phyloP scores from a whole-genome alignment of 2,113 vertebrate genomes.

The Galemys pyrenaicus region DNA sequence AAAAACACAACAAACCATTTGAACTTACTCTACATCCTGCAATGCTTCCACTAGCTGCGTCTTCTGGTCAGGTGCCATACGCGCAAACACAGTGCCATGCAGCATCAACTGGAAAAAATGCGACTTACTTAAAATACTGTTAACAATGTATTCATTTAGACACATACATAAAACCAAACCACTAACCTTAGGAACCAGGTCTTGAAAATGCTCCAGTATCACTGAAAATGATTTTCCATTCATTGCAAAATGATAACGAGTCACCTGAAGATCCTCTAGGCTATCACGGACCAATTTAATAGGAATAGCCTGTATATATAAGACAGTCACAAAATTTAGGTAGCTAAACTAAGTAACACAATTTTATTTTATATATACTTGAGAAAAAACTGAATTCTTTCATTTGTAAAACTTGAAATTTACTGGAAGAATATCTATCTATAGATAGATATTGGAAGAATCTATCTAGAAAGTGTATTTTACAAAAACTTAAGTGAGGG shows the following conservation, averaged over 20 bases:
- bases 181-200: slow-evolving; percentile 95
- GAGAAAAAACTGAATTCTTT: slow-evolving; percentile 1
- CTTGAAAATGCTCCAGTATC: slow-evolving; percentile 96
- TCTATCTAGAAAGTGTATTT: not conserved
- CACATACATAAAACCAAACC: not conserved
- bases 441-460: too few species aligned
- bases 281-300: slow-evolving; percentile 90
- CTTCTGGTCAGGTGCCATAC: slow-evolving; percentile 99
- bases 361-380: not conserved
- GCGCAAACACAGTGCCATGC: slow-evolving; percentile 96
- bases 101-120: slow-evolving; percentile 91
- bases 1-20: not conserved
- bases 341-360: not conserved
- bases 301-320: slow-evolving; percentile 87
- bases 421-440: not conserved
- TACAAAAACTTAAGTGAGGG: too few species aligned
- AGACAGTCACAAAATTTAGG: slow-evolving; percentile 35
- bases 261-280: slow-evolving; percentile 86
- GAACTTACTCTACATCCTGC: slow-evolving; percentile 97
- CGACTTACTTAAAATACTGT: not conserved
- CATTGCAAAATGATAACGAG: slow-evolving; percentile 97
- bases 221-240: slow-evolving; percentile 96
- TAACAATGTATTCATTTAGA: not conserved
- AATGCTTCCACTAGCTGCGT: slow-evolving; percentile 96
- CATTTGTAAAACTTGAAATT: not conserved